phyloP scores from a whole-genome alignment of 1,140 invertebrate genomes.

The Arion vulgaris region DNA sequence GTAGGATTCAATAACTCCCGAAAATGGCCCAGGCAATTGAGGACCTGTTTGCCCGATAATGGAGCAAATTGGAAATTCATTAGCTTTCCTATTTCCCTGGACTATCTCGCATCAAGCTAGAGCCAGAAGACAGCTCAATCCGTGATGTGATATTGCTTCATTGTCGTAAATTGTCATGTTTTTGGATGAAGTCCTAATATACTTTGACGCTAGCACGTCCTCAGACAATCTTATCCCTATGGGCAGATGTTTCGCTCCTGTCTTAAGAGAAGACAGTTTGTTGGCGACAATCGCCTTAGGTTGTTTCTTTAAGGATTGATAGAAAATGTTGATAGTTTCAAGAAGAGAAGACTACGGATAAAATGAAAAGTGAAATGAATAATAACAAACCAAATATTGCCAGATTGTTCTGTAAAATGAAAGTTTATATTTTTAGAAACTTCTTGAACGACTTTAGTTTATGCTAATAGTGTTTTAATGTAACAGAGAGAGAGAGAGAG shows the following conservation, averaged over 20 bases:
- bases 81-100: background rate
- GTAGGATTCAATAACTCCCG: background rate
- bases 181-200: constrained; percentile 6
- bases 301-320: background rate
- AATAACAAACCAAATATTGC: background rate
- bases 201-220: background rate
- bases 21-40: constrained; percentile 6
- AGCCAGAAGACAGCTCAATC: background rate
- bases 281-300: background rate
- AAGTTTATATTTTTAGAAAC: too few species aligned
- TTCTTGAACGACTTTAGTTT: too few species aligned
- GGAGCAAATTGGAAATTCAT: constrained; percentile 33
- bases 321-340: background rate
- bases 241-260: background rate
- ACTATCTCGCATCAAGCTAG: constrained; percentile 14
- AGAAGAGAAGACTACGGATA: background rate
- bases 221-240: constrained; percentile 9
- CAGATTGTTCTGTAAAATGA: too few species aligned
- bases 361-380: background rate
- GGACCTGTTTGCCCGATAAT: constrained; percentile 31
- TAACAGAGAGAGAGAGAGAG: too few species aligned
- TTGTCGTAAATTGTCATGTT: constrained; percentile 19
- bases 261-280: background rate
- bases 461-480: too few species aligned
- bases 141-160: constrained; percentile 1